Evolutionary conservation across 2,888 invertebrate genomes (phyloP).

Genomic region (Drosophila phalerata): DNA sequence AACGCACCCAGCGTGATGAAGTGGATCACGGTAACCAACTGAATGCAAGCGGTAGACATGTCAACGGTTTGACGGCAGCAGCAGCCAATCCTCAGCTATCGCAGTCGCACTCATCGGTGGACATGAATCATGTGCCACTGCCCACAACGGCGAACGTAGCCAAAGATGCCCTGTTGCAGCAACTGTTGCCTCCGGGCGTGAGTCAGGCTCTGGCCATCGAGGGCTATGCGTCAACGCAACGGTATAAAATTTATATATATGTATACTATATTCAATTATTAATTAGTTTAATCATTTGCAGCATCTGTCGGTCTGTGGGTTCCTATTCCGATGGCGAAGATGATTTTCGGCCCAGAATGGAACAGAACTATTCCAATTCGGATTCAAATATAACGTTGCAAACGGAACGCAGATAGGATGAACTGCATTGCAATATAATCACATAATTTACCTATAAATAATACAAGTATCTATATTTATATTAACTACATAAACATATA

Average conservation of each 20-base stretch:
- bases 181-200: slow-evolving; percentile 59
- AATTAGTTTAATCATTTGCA: slow-evolving; percentile 27
- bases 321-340: slow-evolving; percentile 84
- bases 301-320: slow-evolving; percentile 83
- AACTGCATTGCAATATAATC: slow-evolving; percentile 49
- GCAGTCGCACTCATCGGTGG: slow-evolving; percentile 82
- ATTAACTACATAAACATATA: slow-evolving; percentile 28
- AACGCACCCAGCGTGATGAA: slow-evolving; percentile 68
- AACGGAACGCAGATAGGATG: slow-evolving; percentile 65
- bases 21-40: slow-evolving; percentile 24
- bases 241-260: slow-evolving; percentile 60
- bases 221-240: slow-evolving; percentile 69
- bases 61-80: slow-evolving; percentile 53
- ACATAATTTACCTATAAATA: slow-evolving; percentile 27
- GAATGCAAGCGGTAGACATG: slow-evolving; percentile 32
- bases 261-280: neutral
- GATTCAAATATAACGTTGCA: slow-evolving; percentile 79
- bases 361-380: slow-evolving; percentile 79
- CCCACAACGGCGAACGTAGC: slow-evolving; percentile 67
- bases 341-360: slow-evolving; percentile 66
- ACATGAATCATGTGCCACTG: slow-evolving; percentile 80
- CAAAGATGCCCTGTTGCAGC: slow-evolving; percentile 67
- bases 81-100: slow-evolving; percentile 63
- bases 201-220: slow-evolving; percentile 72
- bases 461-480: slow-evolving; percentile 53